Conservation (phyloP, 2,888 invertebrate species). For the Pyrocoelia pectoralis region DNA sequence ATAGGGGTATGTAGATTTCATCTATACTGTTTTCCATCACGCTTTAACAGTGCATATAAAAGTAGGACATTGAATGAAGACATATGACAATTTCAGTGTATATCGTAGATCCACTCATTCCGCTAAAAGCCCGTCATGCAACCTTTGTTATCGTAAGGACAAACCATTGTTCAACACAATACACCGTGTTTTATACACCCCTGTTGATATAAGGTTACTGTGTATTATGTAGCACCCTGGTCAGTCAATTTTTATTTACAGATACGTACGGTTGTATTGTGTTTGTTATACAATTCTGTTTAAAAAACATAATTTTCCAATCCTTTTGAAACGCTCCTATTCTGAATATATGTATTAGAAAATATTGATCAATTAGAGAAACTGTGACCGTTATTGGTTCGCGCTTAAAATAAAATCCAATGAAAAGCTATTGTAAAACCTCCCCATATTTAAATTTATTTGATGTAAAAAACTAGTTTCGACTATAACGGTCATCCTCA, state of each 20-base stretch:
- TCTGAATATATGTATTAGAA: too few relatives aligned
- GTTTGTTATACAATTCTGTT: too few relatives aligned
- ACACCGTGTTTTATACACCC: conserved; percentile 49
- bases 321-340: too few relatives aligned
- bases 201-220: conserved; percentile 54
- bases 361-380: too few relatives aligned
- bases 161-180: conserved; percentile 51
- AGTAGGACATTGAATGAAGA: conserved; percentile 11
- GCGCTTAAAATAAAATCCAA: too few relatives aligned
- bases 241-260: conserved; percentile 36
- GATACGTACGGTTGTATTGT: neutral
- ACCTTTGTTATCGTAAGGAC: conserved; percentile 50
- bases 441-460: too few relatives aligned
- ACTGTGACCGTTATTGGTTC: too few relatives aligned
- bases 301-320: too few relatives aligned
- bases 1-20: conserved; percentile 9
- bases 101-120: conserved; percentile 43
- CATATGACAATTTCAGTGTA: conserved; percentile 27
- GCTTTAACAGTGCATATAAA: conserved; percentile 5
- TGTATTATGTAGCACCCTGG: conserved; percentile 45
- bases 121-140: conserved; percentile 53
- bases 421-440: too few relatives aligned
- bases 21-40: conserved; percentile 16
- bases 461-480: too few relatives aligned
- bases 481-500: too few relatives aligned